These are phyloP conservation scores for Hycleus phaleratus DNA, from an alignment of 1,140 invertebrate species.

Conservation along the genomic window DNA sequence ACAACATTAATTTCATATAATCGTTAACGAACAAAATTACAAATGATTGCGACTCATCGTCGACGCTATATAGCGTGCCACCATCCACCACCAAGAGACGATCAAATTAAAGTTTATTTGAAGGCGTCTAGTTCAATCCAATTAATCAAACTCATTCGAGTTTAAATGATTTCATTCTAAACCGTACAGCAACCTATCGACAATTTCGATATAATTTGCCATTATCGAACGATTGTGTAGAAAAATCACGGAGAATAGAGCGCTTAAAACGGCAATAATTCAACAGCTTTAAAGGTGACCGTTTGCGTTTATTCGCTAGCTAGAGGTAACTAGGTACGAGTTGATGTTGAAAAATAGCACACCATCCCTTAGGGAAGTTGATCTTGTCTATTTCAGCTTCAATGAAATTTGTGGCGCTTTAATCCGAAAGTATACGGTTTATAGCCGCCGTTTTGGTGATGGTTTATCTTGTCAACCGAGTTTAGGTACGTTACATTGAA, in stretches of 20 bases:
- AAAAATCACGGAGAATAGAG: slow-evolving; percentile 7
- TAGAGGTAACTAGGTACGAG: slow-evolving; percentile 9
- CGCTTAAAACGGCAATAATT: slow-evolving; percentile 14
- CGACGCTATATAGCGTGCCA: background rate
- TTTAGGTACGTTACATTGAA: slow-evolving; percentile 13
- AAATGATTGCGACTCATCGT: slow-evolving; percentile 12
- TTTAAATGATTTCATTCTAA: no score
- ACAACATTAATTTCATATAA: slow-evolving; percentile 7
- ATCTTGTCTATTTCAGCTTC: slow-evolving; percentile 2
- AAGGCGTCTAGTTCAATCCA: slow-evolving; percentile 5
- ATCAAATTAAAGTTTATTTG: slow-evolving; percentile 9
- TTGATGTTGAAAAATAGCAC: slow-evolving; percentile 11
- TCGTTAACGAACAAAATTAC: slow-evolving; percentile 15
- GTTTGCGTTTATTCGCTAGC: slow-evolving; percentile 4
- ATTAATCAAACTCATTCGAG: slow-evolving; percentile 3
- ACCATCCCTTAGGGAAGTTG: slow-evolving; percentile 4
- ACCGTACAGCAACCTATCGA: no score
- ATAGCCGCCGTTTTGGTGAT: slow-evolving; percentile 7
- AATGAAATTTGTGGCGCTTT: slow-evolving; percentile 11
- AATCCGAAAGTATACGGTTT: slow-evolving; percentile 6
- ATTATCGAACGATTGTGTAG: background rate
- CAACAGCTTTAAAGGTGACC: slow-evolving; percentile 7
- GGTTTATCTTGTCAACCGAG: slow-evolving; percentile 12
- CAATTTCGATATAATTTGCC: no score
- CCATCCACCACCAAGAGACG: slow-evolving; percentile 5